Evolutionary conservation across 2,797 vertebrate genomes (phyloP), one percentile per base, ranked within the genome.

Genomic region (Enteromius thamalakanensis): DNA sequence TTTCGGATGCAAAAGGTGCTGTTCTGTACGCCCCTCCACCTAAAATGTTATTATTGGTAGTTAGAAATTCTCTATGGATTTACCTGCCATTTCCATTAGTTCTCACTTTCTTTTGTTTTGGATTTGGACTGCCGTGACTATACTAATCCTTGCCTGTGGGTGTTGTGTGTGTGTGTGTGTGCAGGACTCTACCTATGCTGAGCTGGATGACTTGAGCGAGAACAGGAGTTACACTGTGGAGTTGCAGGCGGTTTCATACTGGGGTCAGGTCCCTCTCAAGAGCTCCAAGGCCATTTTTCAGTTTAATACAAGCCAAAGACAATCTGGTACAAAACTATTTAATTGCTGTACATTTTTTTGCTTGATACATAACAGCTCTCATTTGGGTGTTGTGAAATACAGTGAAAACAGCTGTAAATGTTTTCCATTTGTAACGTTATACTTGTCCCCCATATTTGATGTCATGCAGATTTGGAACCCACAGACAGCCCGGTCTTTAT

Each of bases 191-290:
- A 93, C 90, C 86, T 92, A 91, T 4, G 94, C 96, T 89, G 92
- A 93, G 6, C 90, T 98, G 91, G 95, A 97, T 76, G 92, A 92
- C 7, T 95, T 98, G 84, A 94, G 94, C 4, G 91, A 94, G 0
- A 95, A 95, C 90, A 93, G 93, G 85, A 95, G 92, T 87, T 97
- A 98, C 92, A 94, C 90, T 0, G 94, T 96, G 86, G 96, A 97
- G 89, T 91, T 98, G 17, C 97, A 97, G 90, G 96, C 96, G 10
- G 90, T 98, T 76, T 95, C 95, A 0, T 96, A 96, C 47, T 98
- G 97, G 97, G 95, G 95, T 62, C 96, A 97, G 90, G 94, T 91
- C 12, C 96, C 96, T 26, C 91, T 97, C 9, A 96, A 96, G 91
- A 96, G 97, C 23, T 84, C 94, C 21, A 95, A 96, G 81, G 94